These are phyloP conservation scores for Melolontha melolontha DNA, from an alignment of 2,888 invertebrate species.

Conservation along the genomic window DNA sequence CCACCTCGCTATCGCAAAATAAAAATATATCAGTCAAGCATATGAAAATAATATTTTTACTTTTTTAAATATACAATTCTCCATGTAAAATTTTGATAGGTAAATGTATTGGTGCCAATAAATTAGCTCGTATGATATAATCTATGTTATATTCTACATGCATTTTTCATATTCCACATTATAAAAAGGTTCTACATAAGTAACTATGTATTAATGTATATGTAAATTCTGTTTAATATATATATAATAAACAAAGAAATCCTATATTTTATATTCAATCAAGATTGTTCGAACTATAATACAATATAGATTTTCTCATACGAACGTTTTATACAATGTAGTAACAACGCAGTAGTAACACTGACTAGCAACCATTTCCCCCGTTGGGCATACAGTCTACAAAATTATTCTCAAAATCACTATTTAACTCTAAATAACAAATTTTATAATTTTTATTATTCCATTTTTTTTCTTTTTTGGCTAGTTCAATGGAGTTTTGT, in stretches of 20 bases:
- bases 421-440: conserved; percentile 51
- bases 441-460: conserved; percentile 42
- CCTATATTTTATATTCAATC: conserved; percentile 17
- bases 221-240: conserved; percentile 29
- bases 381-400: conserved; percentile 59
- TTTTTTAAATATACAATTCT: conserved; percentile 45
- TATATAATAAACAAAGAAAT: conserved; percentile 29
- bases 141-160: conserved; percentile 42
- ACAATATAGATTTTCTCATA: conserved; percentile 49
- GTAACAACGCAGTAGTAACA: conserved; percentile 56
- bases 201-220: conserved; percentile 21
- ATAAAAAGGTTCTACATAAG: conserved; percentile 16
- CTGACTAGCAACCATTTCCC: conserved; percentile 63
- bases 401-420: conserved; percentile 56
- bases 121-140: conserved; percentile 42
- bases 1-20: conserved; percentile 34
- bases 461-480: conserved; percentile 49
- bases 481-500: conserved; percentile 59
- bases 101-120: conserved; percentile 44
- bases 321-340: conserved; percentile 50
- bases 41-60: conserved; percentile 45
- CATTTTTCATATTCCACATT: conserved; percentile 19
- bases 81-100: conserved; percentile 43
- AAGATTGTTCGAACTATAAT: conserved; percentile 33
- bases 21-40: conserved; percentile 49